Percentiles rank a stretch among this genome's conserved stretches.
phyloP scores from a whole-genome alignment of 2,888 invertebrate species.

The Dicranocentrus wangi region DNA sequence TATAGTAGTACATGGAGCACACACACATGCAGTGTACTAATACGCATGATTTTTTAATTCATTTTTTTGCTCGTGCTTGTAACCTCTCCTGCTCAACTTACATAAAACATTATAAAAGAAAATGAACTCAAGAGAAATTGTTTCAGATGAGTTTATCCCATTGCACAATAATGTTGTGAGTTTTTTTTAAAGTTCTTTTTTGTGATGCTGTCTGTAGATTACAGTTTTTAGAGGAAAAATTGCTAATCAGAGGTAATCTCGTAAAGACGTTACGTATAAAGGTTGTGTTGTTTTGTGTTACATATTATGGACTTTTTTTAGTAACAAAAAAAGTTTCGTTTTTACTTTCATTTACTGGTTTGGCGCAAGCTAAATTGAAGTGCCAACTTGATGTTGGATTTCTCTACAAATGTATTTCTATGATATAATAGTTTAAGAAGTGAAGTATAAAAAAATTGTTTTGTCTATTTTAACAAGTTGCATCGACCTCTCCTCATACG shows the following conservation, averaged over 20 bases:
- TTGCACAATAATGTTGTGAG: conserved; percentile 44
- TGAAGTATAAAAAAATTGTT: conserved; percentile 4
- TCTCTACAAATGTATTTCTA: conserved; percentile 1
- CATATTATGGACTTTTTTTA: neutral
- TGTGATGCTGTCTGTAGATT: conserved; percentile 11
- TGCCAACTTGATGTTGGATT: neutral
- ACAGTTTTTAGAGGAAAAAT: conserved; percentile 14
- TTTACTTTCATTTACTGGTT: conserved; percentile 27
- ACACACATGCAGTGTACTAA: neutral
- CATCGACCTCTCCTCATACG: conserved; percentile 21
- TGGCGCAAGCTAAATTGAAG: neutral
- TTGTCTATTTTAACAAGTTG: conserved; percentile 11
- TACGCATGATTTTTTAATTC: neutral
- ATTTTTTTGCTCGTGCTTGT: neutral
- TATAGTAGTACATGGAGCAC: conserved; percentile 1
- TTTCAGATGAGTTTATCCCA: conserved; percentile 60
- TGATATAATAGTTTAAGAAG: conserved; percentile 7
- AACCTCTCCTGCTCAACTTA: conserved; percentile 41
- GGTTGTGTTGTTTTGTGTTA: neutral
- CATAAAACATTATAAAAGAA: conserved; percentile 65
- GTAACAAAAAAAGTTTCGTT: conserved; percentile 12
- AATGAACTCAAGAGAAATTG: conserved; percentile 67
- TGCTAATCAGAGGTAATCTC: conserved; percentile 1
- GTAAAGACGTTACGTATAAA: conserved; percentile 18
- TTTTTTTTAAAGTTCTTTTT: conserved; percentile 11